A percentile compares a stretch with the other conserved stretches of the same genome.
Evolutionary conservation across 2,888 invertebrate genomes (phyloP).

Genomic region (Dendrolimus pini): DNA sequence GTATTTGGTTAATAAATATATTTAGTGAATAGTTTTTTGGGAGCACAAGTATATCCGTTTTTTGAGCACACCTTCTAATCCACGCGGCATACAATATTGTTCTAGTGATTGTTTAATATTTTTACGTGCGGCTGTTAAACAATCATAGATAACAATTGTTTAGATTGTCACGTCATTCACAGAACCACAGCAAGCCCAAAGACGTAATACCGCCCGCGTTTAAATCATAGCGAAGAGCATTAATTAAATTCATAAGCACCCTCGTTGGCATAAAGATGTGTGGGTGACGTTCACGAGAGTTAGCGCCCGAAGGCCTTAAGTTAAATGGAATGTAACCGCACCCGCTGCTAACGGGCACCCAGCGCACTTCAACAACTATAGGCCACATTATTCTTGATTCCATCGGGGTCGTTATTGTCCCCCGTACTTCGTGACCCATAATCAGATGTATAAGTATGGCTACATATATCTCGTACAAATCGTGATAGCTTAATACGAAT

Average conservation of each 20-base stretch:
- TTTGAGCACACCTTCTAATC: too few species aligned
- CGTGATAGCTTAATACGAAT: too few species aligned
- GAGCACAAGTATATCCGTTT: too few species aligned
- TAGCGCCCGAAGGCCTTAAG: constrained; percentile 8
- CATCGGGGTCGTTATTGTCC: not conserved
- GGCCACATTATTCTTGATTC: not conserved
- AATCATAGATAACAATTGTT: not conserved
- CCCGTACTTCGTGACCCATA: not conserved
- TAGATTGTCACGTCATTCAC: not conserved
- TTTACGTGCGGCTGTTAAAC: too few species aligned
- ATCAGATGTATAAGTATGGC: not conserved
- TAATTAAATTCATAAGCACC: constrained; percentile 13
- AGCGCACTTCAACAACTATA: constrained; percentile 1
- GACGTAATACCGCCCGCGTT: constrained; percentile 3
- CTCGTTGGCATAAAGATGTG: constrained; percentile 9
- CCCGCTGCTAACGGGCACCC: constrained; percentile 7
- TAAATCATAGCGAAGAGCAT: constrained; percentile 7
- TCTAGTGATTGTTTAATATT: too few species aligned
- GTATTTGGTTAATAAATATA: too few species aligned
- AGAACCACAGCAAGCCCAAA: constrained; percentile 5
- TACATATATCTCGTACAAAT: too few species aligned
- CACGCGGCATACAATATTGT: too few species aligned
- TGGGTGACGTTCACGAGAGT: constrained; percentile 8
- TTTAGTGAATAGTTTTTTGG: too few species aligned
- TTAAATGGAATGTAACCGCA: constrained; percentile 14